These are phyloP conservation scores for Tachysurus fulvidraco DNA, from an alignment of 2,113 vertebrate species.

Conservation along the genomic window DNA sequence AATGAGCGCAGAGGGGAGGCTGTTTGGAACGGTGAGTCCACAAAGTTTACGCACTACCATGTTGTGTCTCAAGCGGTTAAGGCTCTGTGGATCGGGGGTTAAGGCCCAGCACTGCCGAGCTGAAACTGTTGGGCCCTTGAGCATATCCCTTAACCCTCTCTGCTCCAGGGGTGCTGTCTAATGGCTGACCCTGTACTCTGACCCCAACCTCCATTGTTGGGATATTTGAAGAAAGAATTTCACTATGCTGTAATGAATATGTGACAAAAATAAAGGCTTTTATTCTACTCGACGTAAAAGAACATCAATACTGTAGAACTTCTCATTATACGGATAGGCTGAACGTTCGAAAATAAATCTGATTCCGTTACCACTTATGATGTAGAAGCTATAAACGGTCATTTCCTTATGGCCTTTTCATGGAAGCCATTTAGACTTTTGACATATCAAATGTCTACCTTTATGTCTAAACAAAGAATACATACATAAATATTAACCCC, in stretches of 20 bases:
- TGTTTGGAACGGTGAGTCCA: conserved; percentile 86
- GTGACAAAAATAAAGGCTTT: background rate
- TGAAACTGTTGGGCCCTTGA: too few relatives aligned
- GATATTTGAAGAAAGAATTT: too few relatives aligned
- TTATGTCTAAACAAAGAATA: background rate
- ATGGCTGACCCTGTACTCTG: too few relatives aligned
- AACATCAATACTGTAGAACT: background rate
- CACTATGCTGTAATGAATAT: too few relatives aligned
- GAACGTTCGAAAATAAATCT: background rate
- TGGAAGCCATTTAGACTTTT: background rate
- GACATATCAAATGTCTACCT: background rate
- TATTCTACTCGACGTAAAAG: background rate
- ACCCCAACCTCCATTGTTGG: too few relatives aligned
- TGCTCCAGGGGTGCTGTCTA: too few relatives aligned
- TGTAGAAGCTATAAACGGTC: background rate
- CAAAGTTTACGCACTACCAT: background rate
- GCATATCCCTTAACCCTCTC: too few relatives aligned
- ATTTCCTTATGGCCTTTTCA: background rate
- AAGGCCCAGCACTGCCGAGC: too few relatives aligned
- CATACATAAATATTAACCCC: background rate
- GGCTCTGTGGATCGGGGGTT: too few relatives aligned
- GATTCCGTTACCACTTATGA: background rate
- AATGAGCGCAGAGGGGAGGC: conserved; percentile 91
- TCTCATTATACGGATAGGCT: background rate
- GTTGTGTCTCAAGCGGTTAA: too few relatives aligned